Conservation (phyloP, 2,888 invertebrate genomes). For the Drosophila putrida region DNA sequence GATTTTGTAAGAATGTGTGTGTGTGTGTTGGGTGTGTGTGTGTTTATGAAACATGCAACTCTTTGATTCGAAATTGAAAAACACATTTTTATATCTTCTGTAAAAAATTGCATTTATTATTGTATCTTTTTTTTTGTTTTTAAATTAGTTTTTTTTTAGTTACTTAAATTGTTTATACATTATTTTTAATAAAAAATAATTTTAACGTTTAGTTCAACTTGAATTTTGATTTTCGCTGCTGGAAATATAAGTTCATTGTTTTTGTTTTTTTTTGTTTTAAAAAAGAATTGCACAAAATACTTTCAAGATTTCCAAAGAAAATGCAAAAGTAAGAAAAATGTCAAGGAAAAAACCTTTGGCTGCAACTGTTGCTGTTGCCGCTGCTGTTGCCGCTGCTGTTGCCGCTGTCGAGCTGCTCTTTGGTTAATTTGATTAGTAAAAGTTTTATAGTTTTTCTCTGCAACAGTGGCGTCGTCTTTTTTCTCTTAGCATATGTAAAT, state of each 20-base stretch:
- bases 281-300: constrained; percentile 33
- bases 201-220: constrained; percentile 42
- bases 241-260: constrained; percentile 51
- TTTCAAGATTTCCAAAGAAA: constrained; percentile 40
- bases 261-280: too few species aligned
- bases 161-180: constrained; percentile 44
- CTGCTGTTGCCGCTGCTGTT: not conserved
- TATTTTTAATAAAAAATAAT: constrained; percentile 38
- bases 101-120: constrained; percentile 74
- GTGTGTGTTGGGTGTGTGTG: constrained; percentile 9
- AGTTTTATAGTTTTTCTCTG: constrained; percentile 16
- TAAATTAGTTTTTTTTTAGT: constrained; percentile 53
- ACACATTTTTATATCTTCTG: constrained; percentile 70
- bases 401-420: constrained; percentile 45
- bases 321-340: constrained; percentile 42
- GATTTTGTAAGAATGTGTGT: constrained; percentile 3
- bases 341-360: constrained; percentile 4
- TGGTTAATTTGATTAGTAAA: constrained; percentile 75
- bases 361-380: constrained; percentile 17
- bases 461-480: constrained; percentile 36
- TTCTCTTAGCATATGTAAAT: not conserved
- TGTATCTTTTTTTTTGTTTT: constrained; percentile 22
- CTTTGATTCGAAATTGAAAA: constrained; percentile 60
- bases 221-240: constrained; percentile 63
- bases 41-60: constrained; percentile 51